A percentile compares a stretch with the other conserved stretches of the same genome.
phyloP scores from a whole-genome alignment of 23 tunicate genomes.

The Halocynthia roretzi region DNA sequence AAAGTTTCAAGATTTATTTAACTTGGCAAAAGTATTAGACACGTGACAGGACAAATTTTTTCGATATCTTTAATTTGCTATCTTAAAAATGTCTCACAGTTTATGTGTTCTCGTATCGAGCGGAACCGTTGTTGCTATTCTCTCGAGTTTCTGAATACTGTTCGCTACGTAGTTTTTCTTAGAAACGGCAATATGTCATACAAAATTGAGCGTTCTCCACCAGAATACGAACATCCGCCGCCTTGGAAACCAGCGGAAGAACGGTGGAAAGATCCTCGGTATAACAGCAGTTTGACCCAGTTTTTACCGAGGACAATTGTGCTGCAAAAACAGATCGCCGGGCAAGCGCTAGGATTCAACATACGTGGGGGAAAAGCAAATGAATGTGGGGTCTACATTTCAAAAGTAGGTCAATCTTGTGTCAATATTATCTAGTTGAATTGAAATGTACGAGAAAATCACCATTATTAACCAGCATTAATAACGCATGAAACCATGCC shows the following conservation, averaged over 20 bases:
- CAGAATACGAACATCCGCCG: constrained; percentile 76
- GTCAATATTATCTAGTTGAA: neutral
- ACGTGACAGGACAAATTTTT: too few species aligned
- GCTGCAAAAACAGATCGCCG: constrained; percentile 27
- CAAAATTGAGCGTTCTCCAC: constrained; percentile 12
- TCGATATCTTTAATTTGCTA: too few species aligned
- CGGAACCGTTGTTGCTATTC: too few species aligned
- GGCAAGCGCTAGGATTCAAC: constrained; percentile 61
- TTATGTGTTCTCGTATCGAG: too few species aligned
- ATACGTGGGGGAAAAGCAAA: constrained; percentile 70
- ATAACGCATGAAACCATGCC: too few species aligned
- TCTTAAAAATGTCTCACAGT: too few species aligned
- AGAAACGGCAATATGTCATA: neutral
- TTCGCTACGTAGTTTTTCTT: neutral
- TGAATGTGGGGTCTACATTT: constrained; percentile 85
- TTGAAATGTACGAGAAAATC: too few species aligned
- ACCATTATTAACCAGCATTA: too few species aligned
- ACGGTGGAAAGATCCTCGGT: constrained; percentile 62
- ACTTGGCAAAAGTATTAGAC: too few species aligned
- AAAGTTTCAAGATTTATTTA: too few species aligned
- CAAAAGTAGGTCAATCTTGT: constrained; percentile 37
- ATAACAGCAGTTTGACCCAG: constrained; percentile 64
- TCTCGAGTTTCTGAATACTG: too few species aligned
- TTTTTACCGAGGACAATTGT: constrained; percentile 54
- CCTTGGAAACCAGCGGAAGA: constrained; percentile 70